A percentile compares a stretch with the other conserved stretches of the same genome.
Conservation (phyloP, 2,888 invertebrate genomes). For the Chorisops tibialis region DNA sequence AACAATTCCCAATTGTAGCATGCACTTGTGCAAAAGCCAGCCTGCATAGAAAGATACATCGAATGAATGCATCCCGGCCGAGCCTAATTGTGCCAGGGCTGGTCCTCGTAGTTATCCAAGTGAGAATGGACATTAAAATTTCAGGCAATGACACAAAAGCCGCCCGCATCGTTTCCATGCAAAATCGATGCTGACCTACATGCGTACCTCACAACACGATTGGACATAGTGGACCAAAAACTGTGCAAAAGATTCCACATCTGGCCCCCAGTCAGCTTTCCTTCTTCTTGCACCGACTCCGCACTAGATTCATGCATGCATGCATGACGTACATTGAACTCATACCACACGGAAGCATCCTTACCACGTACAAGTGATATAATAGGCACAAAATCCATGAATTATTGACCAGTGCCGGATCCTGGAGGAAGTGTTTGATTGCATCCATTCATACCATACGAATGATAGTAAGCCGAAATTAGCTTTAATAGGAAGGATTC, state of each 20-base stretch:
- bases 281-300: no score
- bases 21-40: no score
- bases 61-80: no score
- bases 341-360: no score
- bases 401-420: conserved; percentile 17
- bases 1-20: no score
- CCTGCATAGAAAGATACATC: no score
- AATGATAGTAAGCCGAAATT: conserved; percentile 14
- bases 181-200: conserved; percentile 27
- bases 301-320: no score
- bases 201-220: conserved; percentile 15
- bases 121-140: conserved; percentile 24
- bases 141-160: conserved; percentile 22
- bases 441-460: conserved; percentile 16
- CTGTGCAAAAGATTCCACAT: neutral
- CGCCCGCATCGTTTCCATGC: conserved; percentile 14
- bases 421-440: conserved; percentile 16
- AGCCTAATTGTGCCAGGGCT: no score
- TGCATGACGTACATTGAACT: no score
- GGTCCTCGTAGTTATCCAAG: conserved; percentile 6
- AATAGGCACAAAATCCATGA: neutral
- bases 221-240: neutral
- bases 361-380: neutral
- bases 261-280: no score
- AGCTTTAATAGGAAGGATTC: neutral